Evolutionary conservation across 2,888 invertebrate species (phyloP).

Genomic region (Caenorhabditis afra): DNA sequence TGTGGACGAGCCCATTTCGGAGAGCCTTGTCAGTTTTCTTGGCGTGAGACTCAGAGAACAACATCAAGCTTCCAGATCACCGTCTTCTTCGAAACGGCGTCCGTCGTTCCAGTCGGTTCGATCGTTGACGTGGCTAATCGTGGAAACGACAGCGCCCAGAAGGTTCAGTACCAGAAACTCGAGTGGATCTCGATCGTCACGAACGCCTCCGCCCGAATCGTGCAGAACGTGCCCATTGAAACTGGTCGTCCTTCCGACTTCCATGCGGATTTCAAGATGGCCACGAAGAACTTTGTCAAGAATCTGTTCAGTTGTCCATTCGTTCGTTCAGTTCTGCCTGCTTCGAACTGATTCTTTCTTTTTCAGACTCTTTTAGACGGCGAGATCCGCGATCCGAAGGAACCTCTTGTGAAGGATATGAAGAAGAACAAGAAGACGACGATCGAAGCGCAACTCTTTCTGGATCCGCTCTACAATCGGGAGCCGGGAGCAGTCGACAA

Average conservation of each 20-base stretch:
- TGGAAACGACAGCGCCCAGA: constrained; percentile 57
- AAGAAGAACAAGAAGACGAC: constrained; percentile 69
- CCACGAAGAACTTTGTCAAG: constrained; percentile 62
- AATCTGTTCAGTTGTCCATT: constrained; percentile 60
- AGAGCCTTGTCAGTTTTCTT: constrained; percentile 56
- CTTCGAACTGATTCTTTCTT: neutral
- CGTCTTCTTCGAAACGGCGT: constrained; percentile 65
- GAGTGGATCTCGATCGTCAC: constrained; percentile 70
- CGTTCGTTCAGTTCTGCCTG: constrained; percentile 27
- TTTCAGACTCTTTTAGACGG: constrained; percentile 65
- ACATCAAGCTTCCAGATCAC: constrained; percentile 50
- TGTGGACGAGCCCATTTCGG: constrained; percentile 60
- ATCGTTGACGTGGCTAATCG: constrained; percentile 63
- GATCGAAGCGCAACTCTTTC: constrained; percentile 66
- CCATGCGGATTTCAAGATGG: constrained; percentile 64
- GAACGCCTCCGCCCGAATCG: constrained; percentile 64
- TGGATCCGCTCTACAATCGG: constrained; percentile 63
- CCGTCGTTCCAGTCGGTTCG: constrained; percentile 55
- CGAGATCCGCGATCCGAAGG: constrained; percentile 59
- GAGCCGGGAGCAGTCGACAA: constrained; percentile 49
- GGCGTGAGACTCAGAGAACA: neutral
- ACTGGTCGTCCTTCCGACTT: constrained; percentile 59
- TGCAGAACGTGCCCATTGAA: constrained; percentile 56
- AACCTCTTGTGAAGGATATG: constrained; percentile 67
- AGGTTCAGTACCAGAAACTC: constrained; percentile 60